These are phyloP conservation scores for Stichopus horrens DNA, from an alignment of 53 echinoderm and acorn worm genomes.

Conservation along the genomic window DNA sequence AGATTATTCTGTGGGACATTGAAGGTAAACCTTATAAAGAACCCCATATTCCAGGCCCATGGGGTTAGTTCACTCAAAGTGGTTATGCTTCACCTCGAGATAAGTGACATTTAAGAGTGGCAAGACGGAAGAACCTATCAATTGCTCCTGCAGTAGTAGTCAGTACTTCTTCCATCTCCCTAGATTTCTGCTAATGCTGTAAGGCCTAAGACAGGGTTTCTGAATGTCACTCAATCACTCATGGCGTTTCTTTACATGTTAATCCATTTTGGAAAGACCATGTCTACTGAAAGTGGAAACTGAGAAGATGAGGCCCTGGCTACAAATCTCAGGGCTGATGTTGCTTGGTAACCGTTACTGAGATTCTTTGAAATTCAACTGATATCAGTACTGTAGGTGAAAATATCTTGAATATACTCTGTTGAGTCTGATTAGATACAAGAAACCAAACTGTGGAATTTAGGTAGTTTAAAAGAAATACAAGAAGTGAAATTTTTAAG, in stretches of 20 bases:
- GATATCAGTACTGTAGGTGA: too few species aligned
- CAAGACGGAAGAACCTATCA: neutral
- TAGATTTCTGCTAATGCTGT: too few species aligned
- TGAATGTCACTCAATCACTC: constrained; percentile 1
- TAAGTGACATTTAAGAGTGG: constrained; percentile 25
- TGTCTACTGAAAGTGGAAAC: neutral
- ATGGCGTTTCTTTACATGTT: constrained; percentile 13
- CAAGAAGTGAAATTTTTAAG: too few species aligned
- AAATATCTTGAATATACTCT: too few species aligned
- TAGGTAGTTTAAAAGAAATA: too few species aligned
- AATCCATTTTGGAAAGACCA: constrained; percentile 29
- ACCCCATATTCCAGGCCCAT: neutral
- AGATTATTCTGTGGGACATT: neutral
- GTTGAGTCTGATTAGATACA: too few species aligned
- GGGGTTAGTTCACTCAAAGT: neutral
- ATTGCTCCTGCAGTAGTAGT: neutral
- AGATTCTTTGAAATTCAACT: neutral
- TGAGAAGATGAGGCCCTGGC: constrained; percentile 2
- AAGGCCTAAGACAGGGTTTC: neutral
- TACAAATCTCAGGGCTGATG: neutral
- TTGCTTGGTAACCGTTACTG: neutral
- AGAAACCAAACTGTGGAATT: too few species aligned
- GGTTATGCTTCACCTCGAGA: constrained; percentile 1
- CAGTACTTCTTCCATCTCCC: too few species aligned
- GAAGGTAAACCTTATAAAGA: neutral